These are phyloP conservation scores for Epinotia ramella DNA, from an alignment of 2,888 invertebrate genomes.

Conservation along the genomic window DNA sequence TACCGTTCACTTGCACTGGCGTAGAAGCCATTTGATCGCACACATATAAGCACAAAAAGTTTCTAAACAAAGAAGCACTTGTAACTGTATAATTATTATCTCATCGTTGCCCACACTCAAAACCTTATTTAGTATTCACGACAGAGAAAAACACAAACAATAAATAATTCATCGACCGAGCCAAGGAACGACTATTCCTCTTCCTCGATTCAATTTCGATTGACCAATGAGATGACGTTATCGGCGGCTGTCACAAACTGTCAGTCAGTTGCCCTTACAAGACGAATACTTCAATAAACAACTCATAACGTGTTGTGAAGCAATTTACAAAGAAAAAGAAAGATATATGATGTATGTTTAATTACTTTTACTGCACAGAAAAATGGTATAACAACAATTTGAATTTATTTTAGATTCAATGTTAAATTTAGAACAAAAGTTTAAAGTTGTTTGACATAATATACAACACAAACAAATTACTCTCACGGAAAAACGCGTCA, in stretches of 20 bases:
- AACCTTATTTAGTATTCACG: constrained; percentile 41
- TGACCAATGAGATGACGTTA: constrained; percentile 45
- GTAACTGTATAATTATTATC: constrained; percentile 43
- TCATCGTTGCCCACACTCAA: constrained; percentile 41
- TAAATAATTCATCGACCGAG: constrained; percentile 43
- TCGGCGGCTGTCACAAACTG: constrained; percentile 26
- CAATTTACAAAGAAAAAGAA: no score
- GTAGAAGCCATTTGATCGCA: constrained; percentile 72
- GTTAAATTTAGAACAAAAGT: no score
- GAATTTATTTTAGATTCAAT: no score
- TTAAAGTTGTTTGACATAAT: not conserved
- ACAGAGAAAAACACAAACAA: constrained; percentile 41
- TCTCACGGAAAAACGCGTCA: not conserved
- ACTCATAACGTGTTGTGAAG: not conserved
- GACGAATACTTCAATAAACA: not conserved
- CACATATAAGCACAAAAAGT: constrained; percentile 36
- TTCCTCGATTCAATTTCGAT: constrained; percentile 38
- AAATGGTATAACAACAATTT: no score
- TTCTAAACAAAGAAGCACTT: constrained; percentile 42
- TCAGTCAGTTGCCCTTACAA: not conserved
- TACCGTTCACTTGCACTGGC: constrained; percentile 77
- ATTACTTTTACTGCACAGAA: not conserved
- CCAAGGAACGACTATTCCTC: constrained; percentile 29
- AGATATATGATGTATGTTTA: no score
- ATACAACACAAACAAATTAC: not conserved